Base-by-base conservation (phyloP, 2,888 invertebrate species). In the Empis livida region DNA sequence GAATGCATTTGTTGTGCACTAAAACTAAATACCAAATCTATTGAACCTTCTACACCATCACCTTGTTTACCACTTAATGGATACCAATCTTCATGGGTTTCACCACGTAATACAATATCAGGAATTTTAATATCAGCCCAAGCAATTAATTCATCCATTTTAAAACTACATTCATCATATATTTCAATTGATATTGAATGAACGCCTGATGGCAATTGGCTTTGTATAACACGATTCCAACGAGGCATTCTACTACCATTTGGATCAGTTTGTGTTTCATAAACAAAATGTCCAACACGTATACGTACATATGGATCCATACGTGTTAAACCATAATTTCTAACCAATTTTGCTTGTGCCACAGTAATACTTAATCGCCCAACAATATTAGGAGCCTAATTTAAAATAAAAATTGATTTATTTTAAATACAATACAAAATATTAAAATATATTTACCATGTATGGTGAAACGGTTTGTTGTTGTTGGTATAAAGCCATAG, bases 221-320 rank as follows among this genome's bases (percentile, higher is more conserved):
- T 58, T 63, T 91, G 89, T 56, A 96, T 84, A 45, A 88, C 86
- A 74, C 94, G 92, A 70, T 94, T 93, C 96, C 96, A 97, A 52
- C 85, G 76, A 5, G 97, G 97, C 60, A 84, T 91, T 68, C 93
- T 94, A 20, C 92, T 92, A 31, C 95, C 97, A 71, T 90, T 95
- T 51, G 87, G 80, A 64, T 89, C 90, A 1, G 95, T 95, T 59
- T 90, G 92, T 0, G 95, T 96, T 73, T 97, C 96, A 69, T 93
- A 94, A 49, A 94, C 86, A 58, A 86, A 84, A 68, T 95, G 94
- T 0, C 95, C 97, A 20, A 96, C 83, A 54, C 94, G 78, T 48
- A 97, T 70, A 48, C 96, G 77, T 31, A 90, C 92, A 65, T 96
- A 97, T 0, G 95, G 95, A 70, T 96, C 95, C 95, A 95, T 96